Percentiles rank a stretch among this genome's conserved stretches.
Conservation (phyloP, 2,888 invertebrate species). For the Ichneumon xanthorius region DNA sequence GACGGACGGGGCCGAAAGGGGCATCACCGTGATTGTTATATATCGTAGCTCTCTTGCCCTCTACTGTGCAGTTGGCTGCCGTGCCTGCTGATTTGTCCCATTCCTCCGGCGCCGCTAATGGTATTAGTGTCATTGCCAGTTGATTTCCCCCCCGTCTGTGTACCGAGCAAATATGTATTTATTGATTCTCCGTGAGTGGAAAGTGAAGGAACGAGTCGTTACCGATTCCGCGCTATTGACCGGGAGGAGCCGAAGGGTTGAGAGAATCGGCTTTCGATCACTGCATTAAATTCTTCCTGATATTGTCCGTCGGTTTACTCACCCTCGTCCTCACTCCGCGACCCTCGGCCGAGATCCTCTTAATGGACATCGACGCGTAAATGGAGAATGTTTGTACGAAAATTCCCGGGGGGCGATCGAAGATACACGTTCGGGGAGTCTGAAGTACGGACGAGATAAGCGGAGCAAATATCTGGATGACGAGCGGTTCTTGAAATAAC, state of each 20-base stretch:
- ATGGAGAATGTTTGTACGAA: constrained; percentile 77
- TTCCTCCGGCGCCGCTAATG: constrained; percentile 75
- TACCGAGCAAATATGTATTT: constrained; percentile 81
- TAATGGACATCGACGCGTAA: constrained; percentile 75
- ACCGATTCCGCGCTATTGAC: constrained; percentile 24
- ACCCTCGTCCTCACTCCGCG: neutral
- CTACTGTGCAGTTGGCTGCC: constrained; percentile 38
- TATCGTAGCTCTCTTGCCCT: constrained; percentile 27
- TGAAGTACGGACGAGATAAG: neutral
- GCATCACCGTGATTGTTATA: constrained; percentile 58
- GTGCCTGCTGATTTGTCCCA: constrained; percentile 39
- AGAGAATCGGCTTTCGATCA: constrained; percentile 45
- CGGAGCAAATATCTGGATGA: neutral
- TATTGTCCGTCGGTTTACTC: constrained; percentile 15
- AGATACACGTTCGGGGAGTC: neutral
- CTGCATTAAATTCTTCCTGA: neutral
- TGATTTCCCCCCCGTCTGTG: constrained; percentile 75
- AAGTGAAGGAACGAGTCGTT: constrained; percentile 59
- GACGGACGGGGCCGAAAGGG: constrained; percentile 70
- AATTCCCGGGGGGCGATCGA: neutral
- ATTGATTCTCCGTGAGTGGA: constrained; percentile 76
- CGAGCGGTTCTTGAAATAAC: neutral
- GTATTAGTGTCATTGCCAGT: constrained; percentile 81
- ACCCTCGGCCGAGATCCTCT: neutral
- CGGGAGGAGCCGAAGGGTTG: constrained; percentile 54